Evolutionary conservation across 2,797 vertebrate genomes (phyloP).

Genomic region (Macrochelys suwanniensis): DNA sequence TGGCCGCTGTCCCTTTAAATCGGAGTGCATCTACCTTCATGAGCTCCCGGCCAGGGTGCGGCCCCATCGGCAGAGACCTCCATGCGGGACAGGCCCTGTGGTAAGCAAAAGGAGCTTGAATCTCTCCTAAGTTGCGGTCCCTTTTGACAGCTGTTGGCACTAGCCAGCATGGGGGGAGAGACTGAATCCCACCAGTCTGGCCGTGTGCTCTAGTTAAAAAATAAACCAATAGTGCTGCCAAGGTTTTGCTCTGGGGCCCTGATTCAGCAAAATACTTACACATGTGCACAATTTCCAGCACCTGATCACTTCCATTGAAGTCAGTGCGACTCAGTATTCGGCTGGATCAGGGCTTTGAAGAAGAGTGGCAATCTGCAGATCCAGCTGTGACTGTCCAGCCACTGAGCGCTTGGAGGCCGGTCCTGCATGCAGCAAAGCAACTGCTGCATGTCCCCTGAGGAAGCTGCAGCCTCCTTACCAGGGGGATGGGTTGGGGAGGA

Average conservation of each 20-base stretch:
- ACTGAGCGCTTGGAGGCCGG: background rate
- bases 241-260: background rate
- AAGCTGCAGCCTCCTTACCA: background rate
- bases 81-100: rapidly evolving
- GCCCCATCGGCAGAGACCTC: slow-evolving; percentile 18
- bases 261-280: background rate
- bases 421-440: background rate
- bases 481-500: background rate
- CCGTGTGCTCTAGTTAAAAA: background rate
- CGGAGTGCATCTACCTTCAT: slow-evolving; percentile 90
- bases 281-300: background rate
- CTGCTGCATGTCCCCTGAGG: background rate
- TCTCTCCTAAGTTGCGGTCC: background rate
- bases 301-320: rapidly evolving
- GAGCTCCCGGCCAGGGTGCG: slow-evolving; percentile 51
- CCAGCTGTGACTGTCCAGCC: background rate
- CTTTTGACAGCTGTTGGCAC: background rate
- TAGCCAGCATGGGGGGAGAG: background rate
- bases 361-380: background rate
- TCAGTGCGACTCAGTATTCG: background rate
- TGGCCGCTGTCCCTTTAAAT: slow-evolving; percentile 89
- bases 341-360: background rate
- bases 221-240: background rate
- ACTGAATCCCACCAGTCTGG: background rate
- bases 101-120: slow-evolving; percentile 13